Conservation (phyloP, 2,888 invertebrate genomes). For the Lepeophtheirus nordmannii region DNA sequence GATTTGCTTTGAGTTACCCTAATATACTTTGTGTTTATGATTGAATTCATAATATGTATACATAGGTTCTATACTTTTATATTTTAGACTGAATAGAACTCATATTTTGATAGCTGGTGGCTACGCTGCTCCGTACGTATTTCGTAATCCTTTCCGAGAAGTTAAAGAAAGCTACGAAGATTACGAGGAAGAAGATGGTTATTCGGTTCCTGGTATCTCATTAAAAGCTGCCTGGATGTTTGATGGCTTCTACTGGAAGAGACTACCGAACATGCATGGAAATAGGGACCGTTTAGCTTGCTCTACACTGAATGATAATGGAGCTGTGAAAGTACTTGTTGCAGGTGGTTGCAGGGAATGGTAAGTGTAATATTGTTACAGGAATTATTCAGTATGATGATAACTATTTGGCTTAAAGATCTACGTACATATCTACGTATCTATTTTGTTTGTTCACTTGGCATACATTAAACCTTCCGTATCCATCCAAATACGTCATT, state of each 20-base stretch:
- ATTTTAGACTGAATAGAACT: constrained; percentile 7
- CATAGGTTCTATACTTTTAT: no score
- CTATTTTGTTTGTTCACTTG: no score
- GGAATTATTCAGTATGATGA: no score
- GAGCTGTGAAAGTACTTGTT: background rate
- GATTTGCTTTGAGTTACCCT: no score
- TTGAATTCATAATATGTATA: no score
- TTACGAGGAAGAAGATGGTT: background rate
- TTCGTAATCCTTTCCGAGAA: background rate
- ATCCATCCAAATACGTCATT: no score
- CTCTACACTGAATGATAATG: constrained; percentile 4
- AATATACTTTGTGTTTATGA: no score
- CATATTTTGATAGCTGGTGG: constrained; percentile 21
- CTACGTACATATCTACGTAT: no score
- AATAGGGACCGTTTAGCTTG: constrained; percentile 17
- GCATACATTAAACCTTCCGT: no score
- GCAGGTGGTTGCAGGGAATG: constrained; percentile 20
- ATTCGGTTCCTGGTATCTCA: background rate
- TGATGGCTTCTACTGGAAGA: constrained; percentile 18
- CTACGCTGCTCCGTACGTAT: constrained; percentile 8
- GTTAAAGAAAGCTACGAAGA: no score
- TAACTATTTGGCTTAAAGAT: no score
- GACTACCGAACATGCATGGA: background rate
- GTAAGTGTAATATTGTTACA: background rate
- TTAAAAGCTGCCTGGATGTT: constrained; percentile 7